These are phyloP conservation scores for Mystacides longicornis DNA, from an alignment of 2,888 invertebrate genomes.

Conservation along the genomic window DNA sequence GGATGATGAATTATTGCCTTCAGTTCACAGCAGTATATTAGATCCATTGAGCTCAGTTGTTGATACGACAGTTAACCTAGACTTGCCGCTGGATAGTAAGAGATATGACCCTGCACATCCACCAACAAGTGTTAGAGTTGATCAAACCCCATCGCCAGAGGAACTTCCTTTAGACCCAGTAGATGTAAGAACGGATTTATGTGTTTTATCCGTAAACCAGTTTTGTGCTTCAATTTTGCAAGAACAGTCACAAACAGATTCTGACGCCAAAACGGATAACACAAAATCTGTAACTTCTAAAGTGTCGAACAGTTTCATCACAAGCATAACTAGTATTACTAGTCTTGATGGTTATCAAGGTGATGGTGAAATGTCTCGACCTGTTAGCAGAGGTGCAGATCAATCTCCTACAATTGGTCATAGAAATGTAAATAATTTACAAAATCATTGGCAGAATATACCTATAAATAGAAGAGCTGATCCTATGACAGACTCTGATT, in stretches of 20 bases:
- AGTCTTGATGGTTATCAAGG: constrained; percentile 92
- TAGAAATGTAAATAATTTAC: constrained; percentile 44
- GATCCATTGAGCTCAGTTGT: constrained; percentile 51
- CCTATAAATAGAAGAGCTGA: constrained; percentile 64
- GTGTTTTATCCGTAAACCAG: constrained; percentile 43
- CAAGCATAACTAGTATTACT: constrained; percentile 83
- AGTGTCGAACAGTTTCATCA: constrained; percentile 70
- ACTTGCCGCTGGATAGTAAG: constrained; percentile 46
- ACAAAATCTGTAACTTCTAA: constrained; percentile 57
- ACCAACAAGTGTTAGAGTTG: constrained; percentile 46
- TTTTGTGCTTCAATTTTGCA: constrained; percentile 45
- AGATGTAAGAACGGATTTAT: constrained; percentile 54
- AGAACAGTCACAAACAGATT: constrained; percentile 47
- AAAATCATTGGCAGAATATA: constrained; percentile 52
- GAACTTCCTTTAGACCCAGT: constrained; percentile 75
- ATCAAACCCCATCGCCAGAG: constrained; percentile 79
- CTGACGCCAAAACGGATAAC: constrained; percentile 52
- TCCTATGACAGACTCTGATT: constrained; percentile 88
- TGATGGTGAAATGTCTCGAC: constrained; percentile 82
- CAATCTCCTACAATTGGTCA: constrained; percentile 58
- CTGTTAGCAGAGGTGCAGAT: constrained; percentile 74
- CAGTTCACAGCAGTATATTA: constrained; percentile 52
- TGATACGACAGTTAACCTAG: constrained; percentile 49
- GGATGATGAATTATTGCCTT: constrained; percentile 57
- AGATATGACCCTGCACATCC: constrained; percentile 36